A percentile compares a stretch with the other conserved stretches of the same genome.
phyloP scores from a whole-genome alignment of 2,797 vertebrate genomes.

The Dermochelys coriacea region DNA sequence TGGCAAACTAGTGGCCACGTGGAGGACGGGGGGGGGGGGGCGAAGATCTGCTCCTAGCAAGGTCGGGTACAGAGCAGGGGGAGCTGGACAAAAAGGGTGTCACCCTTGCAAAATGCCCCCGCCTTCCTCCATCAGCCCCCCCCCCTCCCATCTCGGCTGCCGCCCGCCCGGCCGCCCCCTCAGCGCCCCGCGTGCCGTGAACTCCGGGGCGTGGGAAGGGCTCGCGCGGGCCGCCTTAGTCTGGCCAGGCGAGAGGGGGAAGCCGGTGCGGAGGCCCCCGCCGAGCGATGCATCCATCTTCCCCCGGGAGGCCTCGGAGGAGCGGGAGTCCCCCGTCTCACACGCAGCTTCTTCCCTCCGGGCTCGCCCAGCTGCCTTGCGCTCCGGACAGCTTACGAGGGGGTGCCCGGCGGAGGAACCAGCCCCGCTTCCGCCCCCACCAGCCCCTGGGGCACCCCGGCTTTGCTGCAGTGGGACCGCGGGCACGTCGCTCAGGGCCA shows the following conservation, averaged over 20 bases:
- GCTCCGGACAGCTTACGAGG: no score
- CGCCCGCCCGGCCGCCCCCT: neutral
- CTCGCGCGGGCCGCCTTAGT: accelerated
- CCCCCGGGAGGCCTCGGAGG: no score
- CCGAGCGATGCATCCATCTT: neutral
- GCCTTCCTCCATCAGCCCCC: accelerated
- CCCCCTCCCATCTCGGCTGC: neutral
- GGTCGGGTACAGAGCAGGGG: accelerated
- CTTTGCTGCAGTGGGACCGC: accelerated
- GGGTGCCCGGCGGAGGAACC: neutral
- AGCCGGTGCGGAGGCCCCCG: neutral
- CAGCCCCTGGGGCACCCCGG: accelerated
- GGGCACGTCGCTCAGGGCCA: neutral
- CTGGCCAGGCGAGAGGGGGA: no score
- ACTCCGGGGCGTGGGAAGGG: neutral
- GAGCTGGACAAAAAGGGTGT: accelerated
- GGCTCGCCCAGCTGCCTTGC: no score
- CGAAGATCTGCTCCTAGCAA: accelerated
- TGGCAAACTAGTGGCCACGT: accelerated
- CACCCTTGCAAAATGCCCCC: accelerated
- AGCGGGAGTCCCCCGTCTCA: accelerated
- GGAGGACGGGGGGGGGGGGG: accelerated
- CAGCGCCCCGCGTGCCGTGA: neutral
- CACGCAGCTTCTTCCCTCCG: accelerated
- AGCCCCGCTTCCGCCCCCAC: neutral